Evolutionary conservation across 1,140 invertebrate genomes (phyloP).

Genomic region (honey bee (Apis mellifera)): DNA sequence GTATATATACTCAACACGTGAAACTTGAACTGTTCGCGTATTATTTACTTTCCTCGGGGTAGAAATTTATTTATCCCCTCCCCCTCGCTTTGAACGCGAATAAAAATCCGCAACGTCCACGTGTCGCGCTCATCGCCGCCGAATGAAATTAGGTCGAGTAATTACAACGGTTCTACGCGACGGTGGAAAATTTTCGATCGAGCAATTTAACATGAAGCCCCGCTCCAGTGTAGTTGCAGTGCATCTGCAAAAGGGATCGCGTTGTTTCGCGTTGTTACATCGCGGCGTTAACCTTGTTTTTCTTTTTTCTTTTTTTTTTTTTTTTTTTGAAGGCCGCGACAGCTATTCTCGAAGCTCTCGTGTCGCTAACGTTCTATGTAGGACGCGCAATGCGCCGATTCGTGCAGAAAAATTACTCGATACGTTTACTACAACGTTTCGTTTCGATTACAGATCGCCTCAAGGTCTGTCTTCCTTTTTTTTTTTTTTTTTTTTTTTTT

Average conservation of each 20-base stretch:
- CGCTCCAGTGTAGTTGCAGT: background rate
- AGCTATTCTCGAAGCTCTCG: slow-evolving; percentile 17
- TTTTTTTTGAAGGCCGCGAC: background rate
- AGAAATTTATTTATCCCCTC: background rate
- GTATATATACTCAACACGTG: too few relatives aligned
- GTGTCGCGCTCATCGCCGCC: background rate
- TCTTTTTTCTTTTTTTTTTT: background rate
- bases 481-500: too few relatives aligned
- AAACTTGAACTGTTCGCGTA: background rate
- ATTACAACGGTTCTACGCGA: background rate
- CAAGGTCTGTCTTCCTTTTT: background rate
- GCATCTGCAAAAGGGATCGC: background rate
- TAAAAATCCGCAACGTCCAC: background rate
- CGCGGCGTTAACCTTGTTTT: background rate
- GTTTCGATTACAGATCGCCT: background rate
- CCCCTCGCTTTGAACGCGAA: background rate
- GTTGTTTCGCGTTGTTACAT: background rate
- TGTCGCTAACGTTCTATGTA: slow-evolving; percentile 12
- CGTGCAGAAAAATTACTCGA: slow-evolving; percentile 25
- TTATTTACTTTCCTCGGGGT: background rate
- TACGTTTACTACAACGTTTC: background rate
- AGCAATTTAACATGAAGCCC: background rate
- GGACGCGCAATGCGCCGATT: slow-evolving; percentile 10
- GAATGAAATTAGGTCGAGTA: background rate
- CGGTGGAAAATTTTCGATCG: background rate